Conservation (phyloP, 30 jellyfish, hydroid and myxozoan species). For the Mastigias papua region DNA sequence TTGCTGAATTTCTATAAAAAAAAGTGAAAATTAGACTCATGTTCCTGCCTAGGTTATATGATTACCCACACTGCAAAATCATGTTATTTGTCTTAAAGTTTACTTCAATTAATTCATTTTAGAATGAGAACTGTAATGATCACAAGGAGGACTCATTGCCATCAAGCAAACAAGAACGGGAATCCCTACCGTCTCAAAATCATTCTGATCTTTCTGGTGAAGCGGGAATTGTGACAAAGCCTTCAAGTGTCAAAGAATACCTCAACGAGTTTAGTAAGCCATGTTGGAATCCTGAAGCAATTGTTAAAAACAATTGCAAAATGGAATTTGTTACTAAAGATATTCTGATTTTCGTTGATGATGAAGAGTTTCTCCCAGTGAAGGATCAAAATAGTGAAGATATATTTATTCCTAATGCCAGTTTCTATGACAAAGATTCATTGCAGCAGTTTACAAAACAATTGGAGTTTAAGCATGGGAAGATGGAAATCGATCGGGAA, state of each 20-base stretch:
- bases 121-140: no score
- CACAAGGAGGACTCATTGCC: not conserved
- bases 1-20: no score
- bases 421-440: not conserved
- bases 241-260: not conserved
- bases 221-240: not conserved
- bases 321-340: not conserved
- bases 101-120: no score
- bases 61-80: no score
- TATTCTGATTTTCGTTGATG: slow-evolving; percentile 25
- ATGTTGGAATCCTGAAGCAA: not conserved
- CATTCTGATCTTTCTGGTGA: not conserved
- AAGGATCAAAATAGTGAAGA: not conserved
- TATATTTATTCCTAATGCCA: not conserved
- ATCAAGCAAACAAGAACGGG: not conserved
- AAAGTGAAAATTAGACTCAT: no score
- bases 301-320: not conserved
- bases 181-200: not conserved
- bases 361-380: slow-evolving; percentile 9
- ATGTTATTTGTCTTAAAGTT: no score
- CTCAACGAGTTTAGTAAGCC: not conserved
- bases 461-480: not conserved
- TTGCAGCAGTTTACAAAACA: not conserved
- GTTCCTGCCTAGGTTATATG: no score
- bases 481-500: not conserved